Conservation (phyloP, 2,888 invertebrate genomes). For the Nysson spinosus region DNA sequence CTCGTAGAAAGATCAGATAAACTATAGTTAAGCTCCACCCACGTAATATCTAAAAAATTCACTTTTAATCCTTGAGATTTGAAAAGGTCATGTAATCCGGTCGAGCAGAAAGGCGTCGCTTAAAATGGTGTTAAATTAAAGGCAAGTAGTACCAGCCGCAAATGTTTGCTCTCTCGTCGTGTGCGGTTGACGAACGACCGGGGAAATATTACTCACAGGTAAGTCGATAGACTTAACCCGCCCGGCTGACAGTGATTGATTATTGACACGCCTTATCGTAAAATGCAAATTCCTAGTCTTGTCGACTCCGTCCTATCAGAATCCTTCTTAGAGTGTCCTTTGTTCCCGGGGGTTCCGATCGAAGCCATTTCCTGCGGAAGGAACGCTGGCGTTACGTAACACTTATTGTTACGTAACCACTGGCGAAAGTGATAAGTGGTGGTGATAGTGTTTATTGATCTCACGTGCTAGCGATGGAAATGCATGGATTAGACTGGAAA, state of each 20-base stretch:
- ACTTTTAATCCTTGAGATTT: constrained; percentile 18
- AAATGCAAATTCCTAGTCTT: constrained; percentile 1
- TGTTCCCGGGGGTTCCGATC: too few species aligned
- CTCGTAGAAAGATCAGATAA: constrained; percentile 44
- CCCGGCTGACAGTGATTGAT: constrained; percentile 4
- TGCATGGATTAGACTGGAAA: too few species aligned
- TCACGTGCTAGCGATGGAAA: too few species aligned
- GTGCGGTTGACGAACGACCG: constrained; percentile 8
- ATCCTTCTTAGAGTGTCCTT: too few species aligned
- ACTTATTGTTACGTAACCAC: too few species aligned
- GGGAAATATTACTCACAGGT: constrained; percentile 9
- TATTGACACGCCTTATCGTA: constrained; percentile 1
- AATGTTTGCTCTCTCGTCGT: constrained; percentile 9
- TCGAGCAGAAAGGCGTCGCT: not conserved
- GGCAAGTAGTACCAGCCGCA: too few species aligned
- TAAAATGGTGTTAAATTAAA: not conserved
- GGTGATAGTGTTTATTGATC: too few species aligned
- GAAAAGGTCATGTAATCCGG: not conserved
- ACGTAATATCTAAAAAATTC: constrained; percentile 41
- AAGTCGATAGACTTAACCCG: not conserved
- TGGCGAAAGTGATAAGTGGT: too few species aligned
- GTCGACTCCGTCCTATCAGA: not conserved
- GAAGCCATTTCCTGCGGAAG: too few species aligned
- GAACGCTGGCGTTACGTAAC: too few species aligned
- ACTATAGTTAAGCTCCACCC: constrained; percentile 28